These are phyloP conservation scores for Heliconius charithonia DNA, from an alignment of 2,888 invertebrate genomes.

Conservation along the genomic window DNA sequence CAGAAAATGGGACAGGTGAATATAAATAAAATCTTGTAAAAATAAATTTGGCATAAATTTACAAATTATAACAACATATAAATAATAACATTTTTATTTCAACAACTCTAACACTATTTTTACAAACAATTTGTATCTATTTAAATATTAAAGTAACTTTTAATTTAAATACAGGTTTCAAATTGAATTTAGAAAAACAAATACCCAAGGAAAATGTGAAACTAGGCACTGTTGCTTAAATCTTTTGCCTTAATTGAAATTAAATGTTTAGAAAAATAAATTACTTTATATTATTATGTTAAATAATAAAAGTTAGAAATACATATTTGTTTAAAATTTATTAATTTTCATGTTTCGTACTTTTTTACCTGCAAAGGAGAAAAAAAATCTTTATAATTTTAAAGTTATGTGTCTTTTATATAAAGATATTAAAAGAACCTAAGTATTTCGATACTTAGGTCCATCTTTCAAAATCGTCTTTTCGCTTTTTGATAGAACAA, in stretches of 20 bases:
- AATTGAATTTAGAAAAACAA: not conserved
- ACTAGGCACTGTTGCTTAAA: not conserved
- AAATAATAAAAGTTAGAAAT: not conserved
- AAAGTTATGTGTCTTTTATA: too few species aligned
- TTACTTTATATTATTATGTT: not conserved
- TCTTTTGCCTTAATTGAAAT: not conserved
- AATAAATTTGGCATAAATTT: too few species aligned
- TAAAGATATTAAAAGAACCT: too few species aligned
- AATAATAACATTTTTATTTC: slow-evolving; percentile 37
- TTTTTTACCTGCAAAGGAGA: not conserved
- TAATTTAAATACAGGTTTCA: not conserved
- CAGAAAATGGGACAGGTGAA: too few species aligned
- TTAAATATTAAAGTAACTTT: not conserved
- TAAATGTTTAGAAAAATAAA: not conserved
- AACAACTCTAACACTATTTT: slow-evolving; percentile 37
- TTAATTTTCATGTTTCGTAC: not conserved
- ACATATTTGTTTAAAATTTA: not conserved
- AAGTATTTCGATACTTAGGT: too few species aligned
- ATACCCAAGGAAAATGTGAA: not conserved
- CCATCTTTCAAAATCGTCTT: too few species aligned
- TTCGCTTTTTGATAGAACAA: too few species aligned
- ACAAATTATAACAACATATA: not conserved
- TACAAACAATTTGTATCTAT: slow-evolving; percentile 22
- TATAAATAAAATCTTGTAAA: too few species aligned
- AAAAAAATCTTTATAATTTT: not conserved